Conservation (phyloP, 1,140 invertebrate species). For the Euura saliciscinereae region DNA sequence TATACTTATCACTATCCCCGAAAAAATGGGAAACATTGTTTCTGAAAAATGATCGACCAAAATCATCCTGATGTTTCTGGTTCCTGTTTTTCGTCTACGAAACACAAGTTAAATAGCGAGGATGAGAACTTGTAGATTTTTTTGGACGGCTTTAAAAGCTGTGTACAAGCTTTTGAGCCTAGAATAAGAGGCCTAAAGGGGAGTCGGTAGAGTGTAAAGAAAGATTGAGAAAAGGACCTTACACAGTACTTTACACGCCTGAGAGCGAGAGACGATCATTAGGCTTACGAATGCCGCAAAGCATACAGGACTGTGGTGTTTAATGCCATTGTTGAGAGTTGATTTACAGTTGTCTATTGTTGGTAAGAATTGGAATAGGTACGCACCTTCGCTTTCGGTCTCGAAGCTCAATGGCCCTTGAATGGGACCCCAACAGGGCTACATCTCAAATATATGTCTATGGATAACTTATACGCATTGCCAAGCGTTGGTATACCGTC, state of each 20-base stretch:
- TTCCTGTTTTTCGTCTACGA: too few species aligned
- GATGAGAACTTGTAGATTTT: too few species aligned
- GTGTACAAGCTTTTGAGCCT: too few species aligned
- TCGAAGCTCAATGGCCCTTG: conserved; percentile 21
- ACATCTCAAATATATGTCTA: conserved; percentile 1
- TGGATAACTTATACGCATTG: not conserved
- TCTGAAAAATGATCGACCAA: too few species aligned
- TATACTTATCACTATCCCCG: too few species aligned
- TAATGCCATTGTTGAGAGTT: conserved; percentile 29
- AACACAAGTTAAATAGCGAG: too few species aligned
- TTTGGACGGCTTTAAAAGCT: too few species aligned
- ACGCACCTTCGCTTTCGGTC: conserved; percentile 27
- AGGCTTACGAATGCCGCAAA: conserved; percentile 19
- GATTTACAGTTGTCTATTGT: conserved; percentile 31
- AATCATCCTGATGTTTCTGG: too few species aligned
- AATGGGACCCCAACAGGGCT: conserved; percentile 19
- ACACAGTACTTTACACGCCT: not conserved
- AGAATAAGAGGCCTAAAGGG: too few species aligned
- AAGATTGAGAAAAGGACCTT: not conserved
- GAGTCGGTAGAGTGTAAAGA: not conserved
- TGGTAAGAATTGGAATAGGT: conserved; percentile 31
- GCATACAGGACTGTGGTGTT: conserved; percentile 23
- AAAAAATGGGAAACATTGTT: too few species aligned
- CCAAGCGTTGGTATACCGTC: not conserved
- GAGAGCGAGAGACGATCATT: not conserved